Percentiles rank a stretch among this genome's conserved stretches.
Evolutionary conservation across 2,113 vertebrate genomes (phyloP).

Genomic region (Epinephelus moara): DNA sequence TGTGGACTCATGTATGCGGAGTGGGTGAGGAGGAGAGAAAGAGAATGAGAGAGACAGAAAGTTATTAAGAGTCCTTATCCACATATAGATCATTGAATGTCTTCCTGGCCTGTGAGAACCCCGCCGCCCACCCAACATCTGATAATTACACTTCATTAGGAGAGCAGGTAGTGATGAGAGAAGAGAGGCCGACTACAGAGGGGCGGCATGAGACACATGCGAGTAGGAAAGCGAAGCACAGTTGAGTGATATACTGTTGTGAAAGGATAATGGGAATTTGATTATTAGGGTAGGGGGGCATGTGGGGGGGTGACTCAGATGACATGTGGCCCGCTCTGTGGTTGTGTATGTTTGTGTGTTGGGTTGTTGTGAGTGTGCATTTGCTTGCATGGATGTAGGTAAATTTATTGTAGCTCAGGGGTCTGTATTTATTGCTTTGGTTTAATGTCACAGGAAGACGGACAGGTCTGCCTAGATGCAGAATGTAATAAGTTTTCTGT

Average conservation of each 20-base stretch:
- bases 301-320: conserved; percentile 8
- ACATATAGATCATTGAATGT: conserved; percentile 67
- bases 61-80: conserved; percentile 70
- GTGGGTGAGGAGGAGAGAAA: conserved; percentile 60
- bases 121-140: conserved; percentile 72
- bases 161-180: conserved; percentile 73
- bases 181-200: conserved; percentile 21
- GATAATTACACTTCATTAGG: conserved; percentile 80
- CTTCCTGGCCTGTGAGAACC: conserved; percentile 63
- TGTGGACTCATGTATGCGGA: conserved; percentile 6
- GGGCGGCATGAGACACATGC: conserved; percentile 10
- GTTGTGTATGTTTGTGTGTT: conserved; percentile 19
- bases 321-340: conserved; percentile 13
- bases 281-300: conserved; percentile 30
- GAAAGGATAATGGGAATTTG: conserved; percentile 57
- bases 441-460: conserved; percentile 67
- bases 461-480: conserved; percentile 61
- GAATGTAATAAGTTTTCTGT: conserved; percentile 64
- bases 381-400: conserved; percentile 35
- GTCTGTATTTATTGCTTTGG: conserved; percentile 73
- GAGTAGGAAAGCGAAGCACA: background rate
- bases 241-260: conserved; percentile 18
- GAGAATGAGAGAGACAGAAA: conserved; percentile 51
- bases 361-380: conserved; percentile 15
- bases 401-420: conserved; percentile 71